A percentile compares a stretch with the other conserved stretches of the same genome.
Evolutionary conservation across 2,797 vertebrate genomes (phyloP).

Genomic region (Menidia menidia): DNA sequence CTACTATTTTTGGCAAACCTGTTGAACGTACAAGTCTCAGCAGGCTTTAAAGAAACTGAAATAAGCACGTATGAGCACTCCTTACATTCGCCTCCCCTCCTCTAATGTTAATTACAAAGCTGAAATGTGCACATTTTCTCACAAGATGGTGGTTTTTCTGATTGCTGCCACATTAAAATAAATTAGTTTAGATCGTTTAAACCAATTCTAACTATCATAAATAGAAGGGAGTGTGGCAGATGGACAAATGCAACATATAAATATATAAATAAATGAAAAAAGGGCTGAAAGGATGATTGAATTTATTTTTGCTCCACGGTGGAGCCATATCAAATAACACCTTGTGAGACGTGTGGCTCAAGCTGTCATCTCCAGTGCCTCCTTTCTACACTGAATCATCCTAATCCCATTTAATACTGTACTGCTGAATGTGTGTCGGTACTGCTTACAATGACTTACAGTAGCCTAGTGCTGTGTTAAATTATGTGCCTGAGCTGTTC

Average conservation of each 20-base stretch:
- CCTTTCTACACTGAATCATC: constrained; percentile 64
- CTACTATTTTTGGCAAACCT: constrained; percentile 50
- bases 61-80: constrained; percentile 48
- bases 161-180: constrained; percentile 54
- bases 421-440: constrained; percentile 65
- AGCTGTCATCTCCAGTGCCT: constrained; percentile 65
- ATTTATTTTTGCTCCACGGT: constrained; percentile 64
- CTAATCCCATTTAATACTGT: constrained; percentile 74
- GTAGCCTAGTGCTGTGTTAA: constrained; percentile 61
- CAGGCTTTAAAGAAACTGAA: constrained; percentile 61
- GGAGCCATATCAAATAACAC: constrained; percentile 69
- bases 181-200: constrained; percentile 60
- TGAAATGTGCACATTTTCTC: constrained; percentile 68
- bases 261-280: constrained; percentile 61
- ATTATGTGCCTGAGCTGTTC: constrained; percentile 48
- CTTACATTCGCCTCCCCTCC: constrained; percentile 45
- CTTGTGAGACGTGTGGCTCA: constrained; percentile 70
- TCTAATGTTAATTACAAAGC: constrained; percentile 70
- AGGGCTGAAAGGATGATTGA: constrained; percentile 50
- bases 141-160: constrained; percentile 59
- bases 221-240: constrained; percentile 6
- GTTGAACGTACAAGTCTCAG: constrained; percentile 56
- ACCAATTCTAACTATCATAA: constrained; percentile 49
- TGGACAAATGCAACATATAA: constrained; percentile 32
- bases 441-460: constrained; percentile 45